Conservation (phyloP, 2,113 vertebrate species). For the Oenanthe melanoleuca region DNA sequence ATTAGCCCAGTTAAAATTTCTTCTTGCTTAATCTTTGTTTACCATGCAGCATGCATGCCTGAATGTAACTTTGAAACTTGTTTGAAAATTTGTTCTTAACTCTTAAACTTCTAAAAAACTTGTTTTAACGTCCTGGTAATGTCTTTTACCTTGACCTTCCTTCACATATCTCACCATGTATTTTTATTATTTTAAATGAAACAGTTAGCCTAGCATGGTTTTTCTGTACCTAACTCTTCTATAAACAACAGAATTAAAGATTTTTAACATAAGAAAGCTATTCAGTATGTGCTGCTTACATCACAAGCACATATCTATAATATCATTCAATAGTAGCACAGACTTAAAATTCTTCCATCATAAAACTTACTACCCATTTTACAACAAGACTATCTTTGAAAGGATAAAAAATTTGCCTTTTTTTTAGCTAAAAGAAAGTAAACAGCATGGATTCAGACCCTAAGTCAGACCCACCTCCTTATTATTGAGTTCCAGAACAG, state of each 20-base stretch:
- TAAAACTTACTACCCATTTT: background rate
- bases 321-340: background rate
- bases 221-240: background rate
- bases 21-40: background rate
- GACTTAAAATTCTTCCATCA: background rate
- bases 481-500: slow-evolving; percentile 96
- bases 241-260: background rate
- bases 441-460: background rate
- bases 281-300: background rate
- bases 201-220: background rate
- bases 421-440: background rate
- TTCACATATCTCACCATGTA: accelerated
- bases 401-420: background rate
- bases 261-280: background rate
- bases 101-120: background rate
- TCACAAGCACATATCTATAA: background rate
- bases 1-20: background rate
- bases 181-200: background rate
- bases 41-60: background rate
- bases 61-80: background rate
- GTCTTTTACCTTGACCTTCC: background rate
- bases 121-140: background rate
- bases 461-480: slow-evolving; percentile 83
- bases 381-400: background rate
- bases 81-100: background rate